A percentile compares a stretch with the other conserved stretches of the same genome.
Conservation (phyloP, 2,797 vertebrate genomes). For the Sparus aurata region DNA sequence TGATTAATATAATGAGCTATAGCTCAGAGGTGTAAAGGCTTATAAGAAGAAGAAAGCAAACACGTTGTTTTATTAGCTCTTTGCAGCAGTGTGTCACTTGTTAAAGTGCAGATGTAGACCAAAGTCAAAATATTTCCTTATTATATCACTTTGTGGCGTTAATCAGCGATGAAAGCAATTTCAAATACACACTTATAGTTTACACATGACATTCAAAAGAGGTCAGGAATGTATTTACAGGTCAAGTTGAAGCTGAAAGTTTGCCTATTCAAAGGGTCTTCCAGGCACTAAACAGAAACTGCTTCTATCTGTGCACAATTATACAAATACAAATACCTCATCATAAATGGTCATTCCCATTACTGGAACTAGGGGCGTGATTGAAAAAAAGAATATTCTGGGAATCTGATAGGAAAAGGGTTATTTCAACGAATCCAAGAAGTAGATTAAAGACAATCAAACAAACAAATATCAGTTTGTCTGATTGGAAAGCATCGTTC, state of each 20-base stretch:
- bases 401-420: slow-evolving; percentile 58
- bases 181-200: background rate
- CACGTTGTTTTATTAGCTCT: slow-evolving; percentile 32
- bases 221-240: slow-evolving; percentile 5
- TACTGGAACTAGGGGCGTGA: slow-evolving; percentile 58
- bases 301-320: slow-evolving; percentile 33
- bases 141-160: slow-evolving; percentile 3
- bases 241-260: slow-evolving; percentile 9
- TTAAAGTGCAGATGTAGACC: background rate
- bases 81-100: background rate
- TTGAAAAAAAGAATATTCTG: slow-evolving; percentile 54
- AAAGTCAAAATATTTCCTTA: background rate
- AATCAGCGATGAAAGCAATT: background rate
- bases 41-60: slow-evolving; percentile 25
- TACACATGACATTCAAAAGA: background rate
- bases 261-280: background rate
- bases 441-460: slow-evolving; percentile 41
- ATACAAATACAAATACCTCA: slow-evolving; percentile 43
- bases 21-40: slow-evolving; percentile 32
- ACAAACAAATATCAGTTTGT: slow-evolving; percentile 13
- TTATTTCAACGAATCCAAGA: slow-evolving; percentile 54
- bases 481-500: slow-evolving; percentile 21
- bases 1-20: slow-evolving; percentile 28
- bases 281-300: background rate
- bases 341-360: slow-evolving; percentile 47